Base-by-base conservation (phyloP, 2,797 vertebrate genomes). In the Cottoperca gobio region DNA sequence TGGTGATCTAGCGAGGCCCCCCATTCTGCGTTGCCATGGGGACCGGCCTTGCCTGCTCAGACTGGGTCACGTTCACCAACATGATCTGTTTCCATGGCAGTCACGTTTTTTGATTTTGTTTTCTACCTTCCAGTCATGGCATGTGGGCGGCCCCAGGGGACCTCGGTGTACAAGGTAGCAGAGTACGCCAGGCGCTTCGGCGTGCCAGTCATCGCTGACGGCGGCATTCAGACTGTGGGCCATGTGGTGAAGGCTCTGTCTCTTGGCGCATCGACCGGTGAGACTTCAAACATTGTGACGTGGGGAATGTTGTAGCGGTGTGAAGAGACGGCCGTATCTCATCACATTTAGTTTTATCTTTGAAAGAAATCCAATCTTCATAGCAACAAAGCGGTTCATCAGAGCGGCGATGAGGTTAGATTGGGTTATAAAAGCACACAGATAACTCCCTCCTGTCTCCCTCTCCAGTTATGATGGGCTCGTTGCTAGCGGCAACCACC, bases 121-220 rank as follows among this genome's bases (percentile, higher is more conserved):
- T 68, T 53, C 9, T 60, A 1, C 43, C 8, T 74, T 73, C 11
- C 73, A 99, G 97, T 98, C 82, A 97, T 98, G 97, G 97, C 97
- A 0, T 97, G 97, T 19, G 97, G 97, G 23, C 94, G 97, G 69
- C 97, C 97, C 11, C 97, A 99, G 89, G 97, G 97, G 62, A 98
- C 97, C 0, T 97, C 97, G 0, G 97, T 99, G 62, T 99, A 99
- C 92, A 98, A 97, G 88, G 97, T 99, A 48, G 97, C 97, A 0
- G 97, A 98, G 83, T 99, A 98, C 0, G 97, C 97, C 12, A 92
- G 97, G n/a, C 95, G 97, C 24, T 99, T 99, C 0, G 96, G 97
- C 0, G 97, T 99, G 28, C 97, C 97, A 0, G 96, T 99, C 60
- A 96, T 98, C 14, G 97, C 97, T 0, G 97, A 99, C 1, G 97